These are phyloP conservation scores for Heterochromis multidens DNA, from an alignment of 2,113 vertebrate genomes.

Conservation along the genomic window DNA sequence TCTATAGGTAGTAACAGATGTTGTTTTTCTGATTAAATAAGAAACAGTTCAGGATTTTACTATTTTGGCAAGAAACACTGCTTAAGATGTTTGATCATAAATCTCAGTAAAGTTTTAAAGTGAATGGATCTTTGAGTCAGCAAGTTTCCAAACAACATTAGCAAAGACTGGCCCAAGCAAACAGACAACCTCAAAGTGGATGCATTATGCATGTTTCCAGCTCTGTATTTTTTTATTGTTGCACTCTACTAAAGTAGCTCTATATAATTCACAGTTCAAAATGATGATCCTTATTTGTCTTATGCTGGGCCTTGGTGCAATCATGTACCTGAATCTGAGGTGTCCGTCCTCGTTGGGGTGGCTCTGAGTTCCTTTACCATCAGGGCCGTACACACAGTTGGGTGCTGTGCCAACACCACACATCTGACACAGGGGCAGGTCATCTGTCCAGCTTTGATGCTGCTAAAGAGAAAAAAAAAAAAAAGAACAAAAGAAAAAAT, in stretches of 20 bases:
- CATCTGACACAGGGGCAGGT: conserved; percentile 90
- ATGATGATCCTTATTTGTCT: background rate
- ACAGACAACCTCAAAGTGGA: background rate
- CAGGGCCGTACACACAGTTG: conserved; percentile 86
- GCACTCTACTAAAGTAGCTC: background rate
- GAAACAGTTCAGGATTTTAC: background rate
- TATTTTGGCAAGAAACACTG: background rate
- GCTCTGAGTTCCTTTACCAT: conserved; percentile 84
- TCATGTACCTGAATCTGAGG: conserved; percentile 86
- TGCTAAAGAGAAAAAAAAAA: conserved; percentile 48
- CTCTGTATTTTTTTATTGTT: background rate
- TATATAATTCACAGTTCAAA: background rate
- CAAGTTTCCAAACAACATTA: background rate
- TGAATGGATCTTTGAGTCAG: background rate
- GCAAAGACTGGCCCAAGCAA: background rate
- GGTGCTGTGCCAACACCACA: conserved; percentile 89
- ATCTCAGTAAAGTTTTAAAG: background rate
- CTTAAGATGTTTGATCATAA: background rate
- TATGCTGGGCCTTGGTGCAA: too few relatives aligned
- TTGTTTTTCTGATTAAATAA: background rate
- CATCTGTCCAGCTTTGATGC: conserved; percentile 97
- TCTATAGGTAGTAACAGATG: too few relatives aligned
- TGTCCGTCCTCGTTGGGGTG: conserved; percentile 91
- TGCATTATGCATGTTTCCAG: background rate
- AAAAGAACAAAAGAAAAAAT: background rate